A percentile compares a stretch with the other conserved stretches of the same genome.
These are phyloP conservation scores for Trichogramma dendrolimi DNA, from an alignment of 2,888 invertebrate species.

Conservation along the genomic window DNA sequence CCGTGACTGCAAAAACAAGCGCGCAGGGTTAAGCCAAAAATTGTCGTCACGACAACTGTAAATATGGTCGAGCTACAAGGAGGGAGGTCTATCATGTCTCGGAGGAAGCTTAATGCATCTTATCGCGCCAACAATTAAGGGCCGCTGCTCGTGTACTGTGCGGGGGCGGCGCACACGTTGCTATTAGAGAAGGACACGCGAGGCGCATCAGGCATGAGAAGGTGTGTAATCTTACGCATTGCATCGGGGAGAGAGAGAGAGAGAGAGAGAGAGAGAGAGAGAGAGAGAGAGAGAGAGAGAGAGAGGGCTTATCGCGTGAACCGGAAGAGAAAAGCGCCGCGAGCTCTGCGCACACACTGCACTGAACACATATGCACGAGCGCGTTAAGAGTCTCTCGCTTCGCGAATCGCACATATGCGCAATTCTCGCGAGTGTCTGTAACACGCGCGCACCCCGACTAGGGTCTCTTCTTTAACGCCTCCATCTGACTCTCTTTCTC, in stretches of 20 bases:
- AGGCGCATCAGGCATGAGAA: constrained; percentile 33
- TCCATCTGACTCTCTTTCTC: constrained; percentile 3
- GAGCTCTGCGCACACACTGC: constrained; percentile 23
- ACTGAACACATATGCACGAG: too few species aligned
- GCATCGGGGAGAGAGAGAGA: constrained; percentile 20
- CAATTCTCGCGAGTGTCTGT: constrained; percentile 35
- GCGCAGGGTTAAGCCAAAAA: constrained; percentile 21
- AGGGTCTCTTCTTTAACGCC: constrained; percentile 7
- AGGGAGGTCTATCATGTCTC: too few species aligned
- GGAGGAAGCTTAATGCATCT: too few species aligned
- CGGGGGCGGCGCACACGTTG: too few species aligned
- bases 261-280: constrained; percentile 3
- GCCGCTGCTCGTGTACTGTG: too few species aligned
- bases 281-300: background rate
- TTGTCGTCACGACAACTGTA: constrained; percentile 17
- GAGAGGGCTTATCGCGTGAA: constrained; percentile 30
- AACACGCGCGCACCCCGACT: constrained; percentile 6
- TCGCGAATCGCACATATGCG: background rate
- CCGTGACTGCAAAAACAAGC: background rate
- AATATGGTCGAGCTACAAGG: too few species aligned
- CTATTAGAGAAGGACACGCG: constrained; percentile 9
- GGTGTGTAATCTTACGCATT: constrained; percentile 39
- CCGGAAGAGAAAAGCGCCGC: constrained; percentile 36
- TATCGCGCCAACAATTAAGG: too few species aligned
- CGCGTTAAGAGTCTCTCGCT: too few species aligned